These are phyloP conservation scores for Clavelina lepadiformis DNA, from an alignment of 23 tunicate species.

Conservation along the genomic window DNA sequence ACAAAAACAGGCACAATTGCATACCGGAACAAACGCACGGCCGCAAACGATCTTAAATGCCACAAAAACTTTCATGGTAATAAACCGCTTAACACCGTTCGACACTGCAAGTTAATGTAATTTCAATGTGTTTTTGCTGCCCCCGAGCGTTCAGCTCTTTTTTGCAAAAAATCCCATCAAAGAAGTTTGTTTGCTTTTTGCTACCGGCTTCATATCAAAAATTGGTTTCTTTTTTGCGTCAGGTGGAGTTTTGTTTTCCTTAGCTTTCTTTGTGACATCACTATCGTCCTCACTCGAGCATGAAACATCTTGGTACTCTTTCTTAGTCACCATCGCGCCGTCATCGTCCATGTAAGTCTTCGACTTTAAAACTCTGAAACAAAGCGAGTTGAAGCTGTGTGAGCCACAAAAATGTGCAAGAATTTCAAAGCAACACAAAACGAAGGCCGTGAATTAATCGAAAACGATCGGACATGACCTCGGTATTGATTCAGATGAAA, in stretches of 20 bases:
- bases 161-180: slow-evolving; percentile 74
- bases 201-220: slow-evolving; percentile 1
- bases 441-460: too few relatives aligned
- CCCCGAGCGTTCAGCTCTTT: too few relatives aligned
- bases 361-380: slow-evolving; percentile 50
- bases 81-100: too few relatives aligned
- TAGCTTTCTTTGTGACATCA: slow-evolving; percentile 3
- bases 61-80: too few relatives aligned
- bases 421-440: background rate
- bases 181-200: slow-evolving; percentile 53
- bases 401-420: background rate
- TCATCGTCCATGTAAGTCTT: slow-evolving; percentile 59
- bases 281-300: slow-evolving; percentile 53
- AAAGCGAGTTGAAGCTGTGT: background rate
- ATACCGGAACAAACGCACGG: too few relatives aligned
- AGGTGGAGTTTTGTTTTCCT: slow-evolving; percentile 1
- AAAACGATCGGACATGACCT: background rate
- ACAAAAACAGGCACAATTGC: too few relatives aligned
- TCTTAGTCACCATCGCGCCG: slow-evolving; percentile 81
- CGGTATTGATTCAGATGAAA: too few relatives aligned
- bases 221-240: slow-evolving; percentile 7
- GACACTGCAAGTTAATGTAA: too few relatives aligned
- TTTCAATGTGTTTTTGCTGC: too few relatives aligned
- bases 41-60: too few relatives aligned
- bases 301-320: slow-evolving; percentile 48